Percentiles rank a stretch among this genome's conserved stretches.
phyloP scores from a whole-genome alignment of 2,113 vertebrate species.

The Arizona elegans region DNA sequence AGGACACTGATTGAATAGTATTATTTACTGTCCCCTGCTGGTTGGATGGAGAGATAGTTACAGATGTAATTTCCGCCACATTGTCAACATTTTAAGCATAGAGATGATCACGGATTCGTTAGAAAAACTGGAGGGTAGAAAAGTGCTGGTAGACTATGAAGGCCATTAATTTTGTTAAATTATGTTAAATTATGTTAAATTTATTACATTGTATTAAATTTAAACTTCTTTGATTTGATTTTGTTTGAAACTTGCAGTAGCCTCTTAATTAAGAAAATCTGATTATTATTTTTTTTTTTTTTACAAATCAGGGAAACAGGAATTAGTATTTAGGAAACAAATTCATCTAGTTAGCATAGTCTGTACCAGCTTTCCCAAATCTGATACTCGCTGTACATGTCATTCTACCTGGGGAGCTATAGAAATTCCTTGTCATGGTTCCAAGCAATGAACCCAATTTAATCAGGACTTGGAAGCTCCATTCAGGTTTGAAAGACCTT shows the following conservation, averaged over 20 bases:
- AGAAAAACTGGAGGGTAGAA: background rate
- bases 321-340: background rate
- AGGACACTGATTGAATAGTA: background rate
- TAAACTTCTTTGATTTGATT: background rate
- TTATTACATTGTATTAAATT: background rate
- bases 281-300: background rate
- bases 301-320: background rate
- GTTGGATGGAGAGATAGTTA: background rate
- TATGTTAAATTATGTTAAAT: background rate
- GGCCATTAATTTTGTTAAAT: background rate
- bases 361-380: background rate
- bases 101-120: background rate
- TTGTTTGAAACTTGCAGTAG: background rate
- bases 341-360: background rate
- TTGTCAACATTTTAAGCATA: background rate
- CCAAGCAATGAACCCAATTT: too few relatives aligned
- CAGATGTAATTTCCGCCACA: background rate
- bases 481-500: too few relatives aligned
- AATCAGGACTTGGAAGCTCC: too few relatives aligned
- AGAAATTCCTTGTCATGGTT: background rate
- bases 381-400: background rate
- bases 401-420: background rate
- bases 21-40: background rate
- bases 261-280: background rate
- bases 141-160: background rate